phyloP scores from a whole-genome alignment of 2,113 vertebrate genomes.

The Toxotes jaculatrix region DNA sequence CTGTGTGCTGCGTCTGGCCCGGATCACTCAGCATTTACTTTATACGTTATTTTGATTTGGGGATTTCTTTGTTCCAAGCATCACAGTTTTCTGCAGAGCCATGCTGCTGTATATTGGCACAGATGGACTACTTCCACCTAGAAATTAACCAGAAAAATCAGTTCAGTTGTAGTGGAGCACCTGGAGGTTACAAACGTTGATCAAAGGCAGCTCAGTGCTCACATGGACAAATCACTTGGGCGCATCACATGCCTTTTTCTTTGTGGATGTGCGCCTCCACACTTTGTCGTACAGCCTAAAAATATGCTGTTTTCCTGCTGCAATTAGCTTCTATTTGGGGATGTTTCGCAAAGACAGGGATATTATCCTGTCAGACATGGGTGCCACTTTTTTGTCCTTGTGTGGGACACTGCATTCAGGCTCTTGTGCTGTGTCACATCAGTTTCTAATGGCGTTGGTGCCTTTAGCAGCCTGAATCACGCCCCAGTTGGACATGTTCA shows the following conservation, averaged over 20 bases:
- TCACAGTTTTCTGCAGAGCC: background rate
- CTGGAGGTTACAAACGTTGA: conserved; percentile 1
- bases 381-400: conserved; percentile 41
- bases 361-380: conserved; percentile 63
- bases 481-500: conserved; percentile 8
- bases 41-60: background rate
- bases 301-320: conserved; percentile 68
- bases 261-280: conserved; percentile 44
- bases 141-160: conserved; percentile 9
- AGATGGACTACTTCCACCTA: background rate
- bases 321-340: conserved; percentile 70
- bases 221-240: conserved; percentile 24
- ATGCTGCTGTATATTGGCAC: background rate
- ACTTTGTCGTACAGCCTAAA: conserved; percentile 68
- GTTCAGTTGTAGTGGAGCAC: background rate
- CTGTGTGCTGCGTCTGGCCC: background rate
- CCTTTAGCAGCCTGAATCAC: conserved; percentile 26
- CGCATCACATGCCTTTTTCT: background rate
- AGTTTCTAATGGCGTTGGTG: background rate
- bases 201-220: background rate
- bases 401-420: conserved; percentile 17
- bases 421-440: conserved; percentile 18
- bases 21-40: conserved; percentile 14
- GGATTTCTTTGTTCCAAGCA: background rate
- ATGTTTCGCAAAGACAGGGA: conserved; percentile 44